Evolutionary conservation across 2,113 vertebrate species (phyloP), one percentile per base, ranked within the genome.

Genomic region (Ia io): DNA sequence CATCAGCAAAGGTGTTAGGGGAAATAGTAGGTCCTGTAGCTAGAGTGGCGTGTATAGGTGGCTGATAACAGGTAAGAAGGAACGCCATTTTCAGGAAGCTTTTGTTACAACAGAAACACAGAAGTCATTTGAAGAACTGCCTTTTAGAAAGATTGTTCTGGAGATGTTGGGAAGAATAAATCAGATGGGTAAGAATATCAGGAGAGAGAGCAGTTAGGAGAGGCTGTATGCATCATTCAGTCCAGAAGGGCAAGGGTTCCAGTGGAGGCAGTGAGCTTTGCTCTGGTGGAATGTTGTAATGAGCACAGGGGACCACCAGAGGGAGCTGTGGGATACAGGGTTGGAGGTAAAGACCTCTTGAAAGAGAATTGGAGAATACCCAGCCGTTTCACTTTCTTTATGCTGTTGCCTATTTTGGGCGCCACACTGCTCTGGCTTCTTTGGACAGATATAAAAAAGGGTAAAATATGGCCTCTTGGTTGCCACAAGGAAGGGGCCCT

Each of bases 71-170:
- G 30, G 17, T 59, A 35, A 85, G 47, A 47, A 93, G 67, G 85
- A 80, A 80, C 6, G 10, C 22, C 44, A 8, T 79, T 69, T 70
- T 87, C 30, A 71, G 91, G 56, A 88, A 59, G 28, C 25, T 93
- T 69, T 95, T 40, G 7, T 77, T 86, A 76, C 53, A 73, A 61
- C 44, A 67, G 61, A 69, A 85, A 30, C 59, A 85, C 59, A 25
- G 9, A 87, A 90, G 20, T 84, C 71, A 90, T 78, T 93, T 79
- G 76, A 89, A 89, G 23, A 84, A 35, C 49, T 91, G 8, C 28
- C 23, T 93, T 51, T 79, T 56, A 93, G 63, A 90, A 61, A 84
- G 53, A 51, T 91, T 32, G 40, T 93, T 90, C 17, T 74, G 70
- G 14, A 63, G 18, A 51, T 79, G 14, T 77, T 47, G 74, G 28